Conservation (phyloP, 2,797 vertebrate genomes). For the Sternotherus odoratus region DNA sequence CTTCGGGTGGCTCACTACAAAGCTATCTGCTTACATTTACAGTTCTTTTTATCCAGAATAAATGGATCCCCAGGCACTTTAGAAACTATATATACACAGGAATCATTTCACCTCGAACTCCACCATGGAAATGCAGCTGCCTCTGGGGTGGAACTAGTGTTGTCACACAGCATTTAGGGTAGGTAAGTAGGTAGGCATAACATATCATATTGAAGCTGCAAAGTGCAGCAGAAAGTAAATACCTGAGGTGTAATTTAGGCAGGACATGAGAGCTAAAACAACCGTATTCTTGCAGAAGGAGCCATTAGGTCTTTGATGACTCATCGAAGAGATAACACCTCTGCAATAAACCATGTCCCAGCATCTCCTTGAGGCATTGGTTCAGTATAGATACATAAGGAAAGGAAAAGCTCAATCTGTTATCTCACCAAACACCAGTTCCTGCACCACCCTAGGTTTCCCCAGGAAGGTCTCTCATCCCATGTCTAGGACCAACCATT, state of each 20-base stretch:
- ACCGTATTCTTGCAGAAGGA: background rate
- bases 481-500: background rate
- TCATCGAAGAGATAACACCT: background rate
- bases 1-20: conserved; percentile 70
- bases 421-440: background rate
- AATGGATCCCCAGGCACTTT: conserved; percentile 15
- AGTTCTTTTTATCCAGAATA: conserved; percentile 49
- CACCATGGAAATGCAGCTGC: background rate
- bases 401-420: background rate
- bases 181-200: fast-evolving
- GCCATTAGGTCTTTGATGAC: background rate
- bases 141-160: background rate
- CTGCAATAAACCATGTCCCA: background rate
- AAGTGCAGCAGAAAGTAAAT: background rate
- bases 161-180: background rate
- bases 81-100: background rate
- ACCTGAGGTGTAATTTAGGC: fast-evolving
- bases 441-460: fast-evolving
- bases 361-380: background rate
- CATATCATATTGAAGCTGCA: background rate
- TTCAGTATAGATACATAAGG: fast-evolving
- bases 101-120: conserved; percentile 7
- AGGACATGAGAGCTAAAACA: background rate
- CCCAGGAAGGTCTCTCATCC: background rate
- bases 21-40: conserved; percentile 50